Percentiles rank a stretch among this genome's conserved stretches.
These are phyloP conservation scores for Catostylus mosaicus DNA, from an alignment of 30 jellyfish, hydroid and myxozoan species.

Conservation along the genomic window DNA sequence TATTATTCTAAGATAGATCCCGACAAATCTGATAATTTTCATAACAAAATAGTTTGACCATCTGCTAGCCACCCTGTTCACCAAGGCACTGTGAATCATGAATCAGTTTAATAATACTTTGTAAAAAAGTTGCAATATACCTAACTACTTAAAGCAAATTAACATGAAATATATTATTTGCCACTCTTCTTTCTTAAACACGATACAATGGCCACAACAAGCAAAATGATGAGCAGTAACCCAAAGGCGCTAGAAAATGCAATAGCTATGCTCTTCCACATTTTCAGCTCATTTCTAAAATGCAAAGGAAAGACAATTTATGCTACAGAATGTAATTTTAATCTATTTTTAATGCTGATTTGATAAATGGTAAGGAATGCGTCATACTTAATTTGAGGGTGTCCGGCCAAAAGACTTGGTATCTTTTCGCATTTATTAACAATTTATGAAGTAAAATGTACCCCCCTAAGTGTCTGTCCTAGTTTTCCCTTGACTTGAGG, in stretches of 20 bases:
- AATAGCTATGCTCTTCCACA: background rate
- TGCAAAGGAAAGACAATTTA: background rate
- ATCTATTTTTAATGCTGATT: background rate
- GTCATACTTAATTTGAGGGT: background rate
- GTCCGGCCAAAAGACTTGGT: background rate
- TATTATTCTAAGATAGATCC: too few species aligned
- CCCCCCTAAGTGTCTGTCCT: too few species aligned
- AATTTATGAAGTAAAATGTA: too few species aligned
- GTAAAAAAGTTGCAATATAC: background rate
- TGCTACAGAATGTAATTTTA: background rate
- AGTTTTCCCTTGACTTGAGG: too few species aligned
- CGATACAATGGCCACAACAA: background rate
- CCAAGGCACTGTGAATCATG: background rate
- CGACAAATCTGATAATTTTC: background rate
- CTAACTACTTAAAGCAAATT: background rate
- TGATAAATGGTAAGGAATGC: background rate
- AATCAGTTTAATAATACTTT: background rate
- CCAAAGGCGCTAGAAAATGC: background rate
- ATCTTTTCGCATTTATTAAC: background rate
- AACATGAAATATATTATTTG: too few species aligned
- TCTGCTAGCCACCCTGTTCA: background rate
- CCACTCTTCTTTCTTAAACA: background rate
- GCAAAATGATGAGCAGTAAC: too few species aligned
- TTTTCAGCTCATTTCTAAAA: background rate
- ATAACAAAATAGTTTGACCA: background rate